phyloP scores from a whole-genome alignment of 2,113 vertebrate species.

The Rhagologus leucostigma region DNA sequence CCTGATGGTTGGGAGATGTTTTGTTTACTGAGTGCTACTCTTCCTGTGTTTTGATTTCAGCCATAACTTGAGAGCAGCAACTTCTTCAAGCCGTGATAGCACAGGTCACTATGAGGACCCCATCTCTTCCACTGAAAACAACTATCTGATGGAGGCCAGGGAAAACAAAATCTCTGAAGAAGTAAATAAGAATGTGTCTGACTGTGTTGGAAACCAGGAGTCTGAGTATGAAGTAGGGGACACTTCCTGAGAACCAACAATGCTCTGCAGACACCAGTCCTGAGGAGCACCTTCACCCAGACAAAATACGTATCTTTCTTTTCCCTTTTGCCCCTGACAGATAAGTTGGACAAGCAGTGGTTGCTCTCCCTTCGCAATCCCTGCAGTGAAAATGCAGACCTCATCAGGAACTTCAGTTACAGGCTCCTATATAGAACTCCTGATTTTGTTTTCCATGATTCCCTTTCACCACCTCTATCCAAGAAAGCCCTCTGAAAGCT shows the following conservation, averaged over 20 bases:
- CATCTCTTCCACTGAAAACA: background rate
- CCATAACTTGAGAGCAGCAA: background rate
- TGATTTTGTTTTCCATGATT: background rate
- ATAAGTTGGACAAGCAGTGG: background rate
- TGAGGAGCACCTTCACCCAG: background rate
- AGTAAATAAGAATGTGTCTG: background rate
- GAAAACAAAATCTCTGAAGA: background rate
- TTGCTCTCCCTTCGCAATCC: background rate
- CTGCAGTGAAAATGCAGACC: background rate
- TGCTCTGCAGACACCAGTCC: background rate
- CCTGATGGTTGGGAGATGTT: background rate
- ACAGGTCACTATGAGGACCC: background rate
- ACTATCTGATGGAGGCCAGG: background rate
- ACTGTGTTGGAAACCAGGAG: background rate
- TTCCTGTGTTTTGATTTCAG: constrained; percentile 8
- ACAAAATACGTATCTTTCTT: background rate
- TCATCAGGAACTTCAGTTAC: background rate
- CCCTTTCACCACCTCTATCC: background rate
- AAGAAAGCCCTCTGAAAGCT: background rate
- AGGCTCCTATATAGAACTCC: background rate
- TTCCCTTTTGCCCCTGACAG: background rate
- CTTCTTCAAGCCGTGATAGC: background rate
- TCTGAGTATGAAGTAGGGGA: constrained; percentile 13
- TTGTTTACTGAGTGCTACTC: background rate
- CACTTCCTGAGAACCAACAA: background rate